Base-by-base conservation (phyloP, 1,140 invertebrate species). In the Hetaerina americana region DNA sequence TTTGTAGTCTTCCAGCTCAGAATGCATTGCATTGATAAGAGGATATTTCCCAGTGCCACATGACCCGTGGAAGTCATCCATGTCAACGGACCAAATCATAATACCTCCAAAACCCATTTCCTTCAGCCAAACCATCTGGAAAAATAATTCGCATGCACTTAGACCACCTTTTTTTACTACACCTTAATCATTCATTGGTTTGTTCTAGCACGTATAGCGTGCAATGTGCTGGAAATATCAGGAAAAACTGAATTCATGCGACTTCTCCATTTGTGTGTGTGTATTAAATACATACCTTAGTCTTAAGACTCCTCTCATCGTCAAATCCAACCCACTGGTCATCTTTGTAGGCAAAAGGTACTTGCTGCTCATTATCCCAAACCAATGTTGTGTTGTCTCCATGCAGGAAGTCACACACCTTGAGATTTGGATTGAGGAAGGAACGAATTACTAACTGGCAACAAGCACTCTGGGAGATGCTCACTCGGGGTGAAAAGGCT, bases 321-420 rank as follows among this genome's bases (percentile, higher is more conserved):
- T 98, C 95, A 78, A 97, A 98, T 71, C 95, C 95, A 71, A 97
- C 92, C 95, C 95, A 97, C 76, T 97, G 94, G 80, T 96, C 89
- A 3, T 87, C 89, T 74, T 88, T 87, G 81, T 96, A 96, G 0
- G 94, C 93, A 79, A 96, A 97, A 40, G 94, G 96, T 71, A 95
- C 94, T 83, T 95, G 94, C 79, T 96, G 95, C 79, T 97, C 94
- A 75, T 94, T 96, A 77, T 97, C 95, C 94, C 95, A 97, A 0
- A 97, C 94, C 0, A 97, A 83, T 0, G 94, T 96, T 0, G 95
- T 95, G 78, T 97, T 96, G 72, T 93, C 91, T 76, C 89, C 90
- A 67, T 91, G 88, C 8, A 98, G 81, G 85, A 97, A 96, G 75
- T 94, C 91, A 79, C 96, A 98, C 40, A 98, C 85, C 87, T 89